Evolutionary conservation across 2,888 invertebrate genomes (phyloP).

Genomic region (Lithodes maja): DNA sequence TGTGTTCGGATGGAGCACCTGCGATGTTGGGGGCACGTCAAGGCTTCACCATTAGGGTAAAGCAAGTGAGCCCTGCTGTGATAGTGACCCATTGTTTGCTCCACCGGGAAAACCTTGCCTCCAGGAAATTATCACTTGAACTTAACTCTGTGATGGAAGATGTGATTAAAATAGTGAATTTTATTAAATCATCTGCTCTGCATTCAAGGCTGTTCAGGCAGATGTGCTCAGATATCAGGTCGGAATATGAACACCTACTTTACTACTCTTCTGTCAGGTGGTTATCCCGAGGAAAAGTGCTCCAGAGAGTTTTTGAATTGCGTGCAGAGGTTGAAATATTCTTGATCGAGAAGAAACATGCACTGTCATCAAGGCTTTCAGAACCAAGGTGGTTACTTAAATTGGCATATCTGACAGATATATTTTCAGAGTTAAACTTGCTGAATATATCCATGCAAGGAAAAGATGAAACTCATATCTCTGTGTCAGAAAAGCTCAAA

Average conservation of each 20-base stretch:
- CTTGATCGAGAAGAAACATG: constrained; percentile 28
- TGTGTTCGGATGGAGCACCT: constrained; percentile 22
- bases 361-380: constrained; percentile 9
- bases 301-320: neutral
- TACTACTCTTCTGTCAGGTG: constrained; percentile 28
- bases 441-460: constrained; percentile 38
- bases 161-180: constrained; percentile 29
- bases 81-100: constrained; percentile 11
- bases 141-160: constrained; percentile 31
- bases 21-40: constrained; percentile 15
- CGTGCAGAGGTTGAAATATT: constrained; percentile 14
- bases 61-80: constrained; percentile 12
- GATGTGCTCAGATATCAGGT: constrained; percentile 1
- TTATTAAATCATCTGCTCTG: constrained; percentile 19
- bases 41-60: constrained; percentile 25
- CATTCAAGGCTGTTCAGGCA: constrained; percentile 21
- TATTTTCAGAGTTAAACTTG: constrained; percentile 28
- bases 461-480: no score
- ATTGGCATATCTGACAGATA: constrained; percentile 25
- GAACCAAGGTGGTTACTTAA: constrained; percentile 23
- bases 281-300: constrained; percentile 32
- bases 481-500: no score
- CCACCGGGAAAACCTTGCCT: constrained; percentile 11
- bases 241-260: constrained; percentile 19
- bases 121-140: neutral